These are phyloP conservation scores for Hedya salicella DNA, from an alignment of 2,888 invertebrate species.

Conservation along the genomic window DNA sequence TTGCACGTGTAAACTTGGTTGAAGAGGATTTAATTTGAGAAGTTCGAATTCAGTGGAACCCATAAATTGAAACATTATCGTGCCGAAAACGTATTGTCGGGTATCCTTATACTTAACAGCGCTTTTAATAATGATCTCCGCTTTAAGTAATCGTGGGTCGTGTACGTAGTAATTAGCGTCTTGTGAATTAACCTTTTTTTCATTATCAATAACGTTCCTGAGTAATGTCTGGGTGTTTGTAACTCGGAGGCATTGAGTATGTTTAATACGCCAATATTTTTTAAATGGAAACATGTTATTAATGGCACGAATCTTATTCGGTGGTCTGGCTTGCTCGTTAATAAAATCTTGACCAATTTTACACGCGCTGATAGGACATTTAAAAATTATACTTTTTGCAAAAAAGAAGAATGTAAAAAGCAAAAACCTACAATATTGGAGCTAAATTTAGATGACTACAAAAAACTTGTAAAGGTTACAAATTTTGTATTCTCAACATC, in stretches of 20 bases:
- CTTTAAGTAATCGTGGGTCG: conserved; percentile 45
- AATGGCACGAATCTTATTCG: conserved; percentile 30
- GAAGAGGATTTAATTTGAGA: conserved; percentile 31
- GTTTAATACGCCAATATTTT: conserved; percentile 38
- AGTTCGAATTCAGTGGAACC: conserved; percentile 29
- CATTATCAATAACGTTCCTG: conserved; percentile 49
- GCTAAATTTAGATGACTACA: background rate
- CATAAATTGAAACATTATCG: conserved; percentile 25
- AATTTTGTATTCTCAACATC: conserved; percentile 35
- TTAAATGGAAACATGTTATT: conserved; percentile 36
- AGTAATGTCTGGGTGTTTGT: conserved; percentile 43
- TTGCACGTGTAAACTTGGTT: conserved; percentile 20
- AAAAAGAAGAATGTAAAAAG: background rate
- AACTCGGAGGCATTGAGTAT: conserved; percentile 29
- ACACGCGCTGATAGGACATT: background rate
- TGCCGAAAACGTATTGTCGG: conserved; percentile 26
- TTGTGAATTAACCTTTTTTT: conserved; percentile 44
- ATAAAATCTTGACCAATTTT: background rate
- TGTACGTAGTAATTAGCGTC: conserved; percentile 43
- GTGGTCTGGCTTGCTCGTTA: conserved; percentile 23
- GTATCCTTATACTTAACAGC: conserved; percentile 35
- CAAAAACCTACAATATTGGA: background rate
- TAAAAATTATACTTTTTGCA: background rate
- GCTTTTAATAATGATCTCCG: conserved; percentile 48
- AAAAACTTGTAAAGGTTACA: conserved; percentile 5